Evolutionary conservation across 2,888 invertebrate species (phyloP).

Genomic region (Leuctra nigra): DNA sequence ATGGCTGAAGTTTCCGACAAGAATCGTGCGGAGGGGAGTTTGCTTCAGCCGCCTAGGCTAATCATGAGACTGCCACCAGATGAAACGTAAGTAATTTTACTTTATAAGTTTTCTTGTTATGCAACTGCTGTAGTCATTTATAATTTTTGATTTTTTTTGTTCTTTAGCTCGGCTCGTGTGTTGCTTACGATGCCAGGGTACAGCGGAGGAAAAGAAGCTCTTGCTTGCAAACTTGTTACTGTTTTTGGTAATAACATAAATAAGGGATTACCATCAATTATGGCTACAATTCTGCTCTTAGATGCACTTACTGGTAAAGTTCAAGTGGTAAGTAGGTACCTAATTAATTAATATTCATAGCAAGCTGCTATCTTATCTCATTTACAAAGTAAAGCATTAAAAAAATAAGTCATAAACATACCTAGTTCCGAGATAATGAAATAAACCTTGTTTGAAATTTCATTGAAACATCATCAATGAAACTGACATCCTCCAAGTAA

Average conservation of each 20-base stretch:
- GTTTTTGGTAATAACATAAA: conserved; percentile 39
- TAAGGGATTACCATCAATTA: conserved; percentile 39
- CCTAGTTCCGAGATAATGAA: too few species aligned
- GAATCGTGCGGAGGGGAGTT: conserved; percentile 18
- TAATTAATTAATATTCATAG: conserved; percentile 1
- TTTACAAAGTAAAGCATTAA: too few species aligned
- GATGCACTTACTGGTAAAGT: conserved; percentile 41
- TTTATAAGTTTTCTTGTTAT: not conserved
- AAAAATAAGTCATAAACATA: too few species aligned
- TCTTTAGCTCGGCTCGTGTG: conserved; percentile 21
- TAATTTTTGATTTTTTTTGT: not conserved
- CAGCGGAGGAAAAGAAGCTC: conserved; percentile 32
- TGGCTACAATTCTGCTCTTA: conserved; percentile 44
- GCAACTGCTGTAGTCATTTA: not conserved
- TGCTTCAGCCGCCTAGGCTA: conserved; percentile 28
- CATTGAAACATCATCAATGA: too few species aligned
- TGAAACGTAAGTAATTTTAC: not conserved
- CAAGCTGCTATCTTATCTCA: not conserved
- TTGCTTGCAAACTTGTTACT: conserved; percentile 47
- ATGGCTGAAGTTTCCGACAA: conserved; percentile 36
- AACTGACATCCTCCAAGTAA: too few species aligned
- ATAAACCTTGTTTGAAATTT: too few species aligned
- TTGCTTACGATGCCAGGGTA: conserved; percentile 33
- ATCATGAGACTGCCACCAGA: conserved; percentile 23
- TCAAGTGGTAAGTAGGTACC: conserved; percentile 38